A percentile compares a stretch with the other conserved stretches of the same genome.
Evolutionary conservation across 2,113 vertebrate species (phyloP).

Genomic region (Tetraodon nigroviridis): DNA sequence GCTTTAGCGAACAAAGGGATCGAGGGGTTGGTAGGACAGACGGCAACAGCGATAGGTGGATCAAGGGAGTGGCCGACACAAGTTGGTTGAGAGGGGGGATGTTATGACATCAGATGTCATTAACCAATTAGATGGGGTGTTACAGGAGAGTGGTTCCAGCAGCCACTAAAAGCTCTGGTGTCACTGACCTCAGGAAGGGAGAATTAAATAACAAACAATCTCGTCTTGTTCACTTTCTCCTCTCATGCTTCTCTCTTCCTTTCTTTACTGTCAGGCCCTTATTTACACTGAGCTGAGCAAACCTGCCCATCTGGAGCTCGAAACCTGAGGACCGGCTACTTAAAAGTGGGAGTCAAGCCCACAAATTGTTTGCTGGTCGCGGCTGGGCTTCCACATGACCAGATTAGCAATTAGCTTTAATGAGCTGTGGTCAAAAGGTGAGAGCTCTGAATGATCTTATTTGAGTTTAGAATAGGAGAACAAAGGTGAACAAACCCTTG

Average conservation of each 20-base stretch:
- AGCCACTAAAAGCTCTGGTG: slow-evolving; percentile 63
- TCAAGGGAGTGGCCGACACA: slow-evolving; percentile 29
- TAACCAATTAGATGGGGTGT: slow-evolving; percentile 67
- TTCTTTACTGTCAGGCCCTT: slow-evolving; percentile 18
- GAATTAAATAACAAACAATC: slow-evolving; percentile 66
- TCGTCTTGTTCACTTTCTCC: slow-evolving; percentile 23
- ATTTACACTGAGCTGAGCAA: slow-evolving; percentile 33
- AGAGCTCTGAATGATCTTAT: slow-evolving; percentile 39
- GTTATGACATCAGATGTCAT: slow-evolving; percentile 64
- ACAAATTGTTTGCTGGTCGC: slow-evolving; percentile 44
- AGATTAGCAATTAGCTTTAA: slow-evolving; percentile 63
- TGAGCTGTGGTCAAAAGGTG: slow-evolving; percentile 44
- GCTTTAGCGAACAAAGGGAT: slow-evolving; percentile 13
- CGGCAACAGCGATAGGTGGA: slow-evolving; percentile 7
- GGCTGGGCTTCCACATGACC: slow-evolving; percentile 50
- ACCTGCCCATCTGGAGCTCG: slow-evolving; percentile 48
- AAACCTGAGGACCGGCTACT: slow-evolving; percentile 46
- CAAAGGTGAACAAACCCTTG: slow-evolving; percentile 35
- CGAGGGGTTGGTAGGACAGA: slow-evolving; percentile 1
- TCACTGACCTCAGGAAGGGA: slow-evolving; percentile 66
- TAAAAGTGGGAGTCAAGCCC: slow-evolving; percentile 37
- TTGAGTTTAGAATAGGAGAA: slow-evolving; percentile 26
- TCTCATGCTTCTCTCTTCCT: slow-evolving; percentile 32
- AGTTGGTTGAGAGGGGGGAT: slow-evolving; percentile 11
- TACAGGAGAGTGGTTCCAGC: slow-evolving; percentile 57